A percentile compares a stretch with the other conserved stretches of the same genome.
Conservation (phyloP, 2,888 invertebrate genomes). For the Sturmia bella region DNA sequence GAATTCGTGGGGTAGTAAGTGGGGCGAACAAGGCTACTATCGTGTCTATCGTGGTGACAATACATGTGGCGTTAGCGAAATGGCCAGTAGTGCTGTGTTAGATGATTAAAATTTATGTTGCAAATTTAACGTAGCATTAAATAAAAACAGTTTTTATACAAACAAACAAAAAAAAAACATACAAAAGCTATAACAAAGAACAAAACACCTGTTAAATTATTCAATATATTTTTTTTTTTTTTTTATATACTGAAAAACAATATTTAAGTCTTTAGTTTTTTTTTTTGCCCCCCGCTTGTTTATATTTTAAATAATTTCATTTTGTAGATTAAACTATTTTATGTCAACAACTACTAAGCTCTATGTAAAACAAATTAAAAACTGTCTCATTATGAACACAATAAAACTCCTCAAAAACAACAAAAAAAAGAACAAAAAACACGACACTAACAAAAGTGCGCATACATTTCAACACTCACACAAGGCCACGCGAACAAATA, state of each 20-base stretch:
- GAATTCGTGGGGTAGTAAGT: slow-evolving; percentile 95
- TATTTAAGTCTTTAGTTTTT: not conserved
- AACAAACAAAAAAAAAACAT: too few relatives aligned
- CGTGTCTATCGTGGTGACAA: slow-evolving; percentile 96
- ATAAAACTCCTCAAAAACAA: too few relatives aligned
- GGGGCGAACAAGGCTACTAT: slow-evolving; percentile 98
- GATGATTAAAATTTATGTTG: slow-evolving; percentile 70
- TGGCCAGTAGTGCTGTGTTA: slow-evolving; percentile 92
- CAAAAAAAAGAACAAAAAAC: not conserved
- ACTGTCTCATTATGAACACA: too few relatives aligned
- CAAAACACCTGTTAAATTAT: slow-evolving; percentile 30
- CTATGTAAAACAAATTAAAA: too few relatives aligned
- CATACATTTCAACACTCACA: not conserved
- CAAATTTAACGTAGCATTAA: slow-evolving; percentile 21
- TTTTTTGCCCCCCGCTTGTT: not conserved
- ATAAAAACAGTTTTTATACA: slow-evolving; percentile 24
- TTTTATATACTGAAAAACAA: not conserved
- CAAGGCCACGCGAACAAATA: not conserved
- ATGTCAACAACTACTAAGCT: too few relatives aligned
- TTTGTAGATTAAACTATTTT: not conserved
- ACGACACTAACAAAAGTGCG: slow-evolving; percentile 26
- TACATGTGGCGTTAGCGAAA: slow-evolving; percentile 94
- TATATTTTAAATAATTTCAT: slow-evolving; percentile 18
- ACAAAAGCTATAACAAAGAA: slow-evolving; percentile 4
- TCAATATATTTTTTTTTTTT: not conserved